Evolutionary conservation across 1,140 invertebrate genomes (phyloP).

Genomic region (Magallana gigas): DNA sequence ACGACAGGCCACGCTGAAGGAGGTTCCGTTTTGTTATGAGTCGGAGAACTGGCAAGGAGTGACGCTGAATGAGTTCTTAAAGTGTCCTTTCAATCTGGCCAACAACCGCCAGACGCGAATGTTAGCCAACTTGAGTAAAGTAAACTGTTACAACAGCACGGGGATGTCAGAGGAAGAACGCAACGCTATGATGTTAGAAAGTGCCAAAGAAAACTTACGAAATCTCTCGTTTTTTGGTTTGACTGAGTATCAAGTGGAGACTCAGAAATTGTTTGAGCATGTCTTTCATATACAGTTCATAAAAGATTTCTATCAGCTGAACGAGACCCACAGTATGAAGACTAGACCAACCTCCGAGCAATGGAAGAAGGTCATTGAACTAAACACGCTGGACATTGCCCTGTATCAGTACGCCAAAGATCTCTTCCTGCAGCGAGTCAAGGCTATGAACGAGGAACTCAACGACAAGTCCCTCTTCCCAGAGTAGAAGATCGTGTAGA

Average conservation of each 20-base stretch:
- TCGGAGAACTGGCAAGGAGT: slow-evolving; percentile 83
- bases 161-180: slow-evolving; percentile 84
- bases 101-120: slow-evolving; percentile 98
- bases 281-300: slow-evolving; percentile 91
- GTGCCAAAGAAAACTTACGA: slow-evolving; percentile 95
- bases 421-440: slow-evolving; percentile 88
- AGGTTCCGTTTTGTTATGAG: slow-evolving; percentile 82
- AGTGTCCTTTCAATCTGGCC: slow-evolving; percentile 95
- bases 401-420: slow-evolving; percentile 96
- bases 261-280: slow-evolving; percentile 97
- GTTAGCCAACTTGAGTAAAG: slow-evolving; percentile 91
- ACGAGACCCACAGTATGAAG: slow-evolving; percentile 76
- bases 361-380: slow-evolving; percentile 86
- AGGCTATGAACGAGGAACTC: slow-evolving; percentile 53
- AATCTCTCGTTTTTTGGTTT: slow-evolving; percentile 98
- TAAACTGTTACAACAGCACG: slow-evolving; percentile 96
- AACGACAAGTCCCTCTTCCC: neutral
- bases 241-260: slow-evolving; percentile 95
- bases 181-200: slow-evolving; percentile 91
- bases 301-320: slow-evolving; percentile 68
- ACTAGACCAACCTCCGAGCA: slow-evolving; percentile 87
- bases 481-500: neutral
- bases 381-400: slow-evolving; percentile 95
- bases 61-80: slow-evolving; percentile 90
- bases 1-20: slow-evolving; percentile 85